A percentile compares a stretch with the other conserved stretches of the same genome.
Evolutionary conservation across 1,140 invertebrate species (phyloP).

Genomic region (Aplysia californica): DNA sequence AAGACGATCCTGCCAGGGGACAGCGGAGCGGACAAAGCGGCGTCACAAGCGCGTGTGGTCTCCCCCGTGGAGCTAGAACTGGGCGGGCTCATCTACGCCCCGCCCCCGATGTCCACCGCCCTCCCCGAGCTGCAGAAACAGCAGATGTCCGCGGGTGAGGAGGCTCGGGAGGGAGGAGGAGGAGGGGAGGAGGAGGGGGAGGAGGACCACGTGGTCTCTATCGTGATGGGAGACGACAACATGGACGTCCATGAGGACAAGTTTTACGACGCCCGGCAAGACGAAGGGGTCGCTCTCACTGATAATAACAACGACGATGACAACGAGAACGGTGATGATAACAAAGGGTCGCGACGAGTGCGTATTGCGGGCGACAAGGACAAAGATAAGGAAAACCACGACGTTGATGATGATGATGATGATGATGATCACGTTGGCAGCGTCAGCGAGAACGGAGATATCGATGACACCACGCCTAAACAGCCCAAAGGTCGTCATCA

Average conservation of each 20-base stretch:
- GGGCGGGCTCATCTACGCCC: not conserved
- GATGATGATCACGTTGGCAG: not conserved
- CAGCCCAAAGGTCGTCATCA: too few species aligned
- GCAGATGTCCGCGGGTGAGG: too few species aligned
- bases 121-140: not conserved
- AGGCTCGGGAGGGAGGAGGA: not conserved
- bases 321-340: too few species aligned
- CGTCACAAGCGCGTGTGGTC: not conserved
- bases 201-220: not conserved
- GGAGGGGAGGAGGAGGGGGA: not conserved
- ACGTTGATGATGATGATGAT: not conserved
- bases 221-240: not conserved
- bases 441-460: not conserved
- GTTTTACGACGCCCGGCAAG: not conserved
- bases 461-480: not conserved
- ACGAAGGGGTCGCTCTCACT: not conserved
- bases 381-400: not conserved
- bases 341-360: too few species aligned
- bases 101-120: not conserved
- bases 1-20: not conserved
- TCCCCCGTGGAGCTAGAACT: not conserved
- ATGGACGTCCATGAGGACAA: not conserved
- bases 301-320: not conserved
- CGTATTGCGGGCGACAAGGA: not conserved
- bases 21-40: not conserved